Evolutionary conservation across 35 echinoderm and acorn worm genomes (phyloP), one percentile per base, ranked within the genome.

Genomic region (Lytechinus variegatus): DNA sequence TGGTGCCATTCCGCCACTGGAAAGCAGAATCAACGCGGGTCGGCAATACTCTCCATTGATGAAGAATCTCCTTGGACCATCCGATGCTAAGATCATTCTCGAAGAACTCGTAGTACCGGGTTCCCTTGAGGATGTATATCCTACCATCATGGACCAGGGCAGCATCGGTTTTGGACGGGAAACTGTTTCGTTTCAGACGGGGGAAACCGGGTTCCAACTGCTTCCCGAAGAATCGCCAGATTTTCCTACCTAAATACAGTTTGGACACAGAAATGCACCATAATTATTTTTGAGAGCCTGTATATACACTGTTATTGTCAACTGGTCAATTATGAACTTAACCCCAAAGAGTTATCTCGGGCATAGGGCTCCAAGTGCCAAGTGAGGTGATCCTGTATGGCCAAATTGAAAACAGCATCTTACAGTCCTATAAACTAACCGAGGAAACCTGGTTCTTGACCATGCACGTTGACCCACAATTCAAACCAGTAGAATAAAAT

Each of bases 1-100:
- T 98, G 27, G 96, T 97, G 27, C 97, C 97, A 54, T 99, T 99
- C 19, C 95, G 95, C 98, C 98, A 98, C 95, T 99, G 97, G 52
- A 98, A 95, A 12, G 98, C 98, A 71, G 93, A 95, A 86, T 97
- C 96, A 9, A 99, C 44, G 27, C 56, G 89, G 10, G 94, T 54
- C 10, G 98, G 96, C 19, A 98, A 57, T 7, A 97, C 98, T 33
- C 60, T 91, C 98, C 98, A 99, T 27, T 99, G 95, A 53, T 97
- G 94, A 8, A 56, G 87, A 54, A 99, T 96, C 93, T 96, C 96
- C 54, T 72, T 66, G 10, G 95, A 92, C 12, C 88, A 54, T 27
- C 96, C 92, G 5, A 96, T 95, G 27, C 94, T 87, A 16, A 91
- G 95, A 19, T 97, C 95, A 53, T 96, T 89, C 60, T 97, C 97